A percentile compares a stretch with the other conserved stretches of the same genome.
phyloP scores from a whole-genome alignment of 2,113 vertebrate genomes.

The Hipposideros armiger region DNA sequence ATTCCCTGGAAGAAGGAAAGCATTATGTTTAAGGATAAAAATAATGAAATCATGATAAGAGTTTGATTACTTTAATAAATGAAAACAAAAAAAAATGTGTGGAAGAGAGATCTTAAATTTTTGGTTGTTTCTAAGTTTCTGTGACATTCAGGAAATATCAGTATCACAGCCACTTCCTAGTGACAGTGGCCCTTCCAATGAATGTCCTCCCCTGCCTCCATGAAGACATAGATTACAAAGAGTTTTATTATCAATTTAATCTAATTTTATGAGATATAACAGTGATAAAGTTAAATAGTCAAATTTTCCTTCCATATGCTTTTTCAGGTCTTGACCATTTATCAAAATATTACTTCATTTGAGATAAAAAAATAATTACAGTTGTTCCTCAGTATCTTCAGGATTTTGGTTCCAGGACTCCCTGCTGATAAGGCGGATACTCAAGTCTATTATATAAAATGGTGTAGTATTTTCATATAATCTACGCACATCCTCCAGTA shows the following conservation, averaged over 20 bases:
- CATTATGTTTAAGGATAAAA: slow-evolving; percentile 2
- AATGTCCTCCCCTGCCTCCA: not conserved
- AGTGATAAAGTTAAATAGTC: slow-evolving; percentile 2
- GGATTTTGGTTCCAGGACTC: not conserved
- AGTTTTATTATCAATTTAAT: slow-evolving; percentile 1
- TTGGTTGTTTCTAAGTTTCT: slow-evolving; percentile 45
- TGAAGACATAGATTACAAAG: not conserved
- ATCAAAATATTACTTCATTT: slow-evolving; percentile 36
- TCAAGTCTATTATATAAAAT: not conserved
- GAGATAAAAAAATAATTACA: slow-evolving; percentile 40
- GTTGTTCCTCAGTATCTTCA: not conserved
- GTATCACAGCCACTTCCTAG: not conserved
- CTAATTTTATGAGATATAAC: slow-evolving; percentile 12
- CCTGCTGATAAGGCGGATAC: not conserved
- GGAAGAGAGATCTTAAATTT: not conserved
- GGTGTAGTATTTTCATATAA: not conserved
- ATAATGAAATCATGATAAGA: not conserved
- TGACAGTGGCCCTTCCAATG: not conserved
- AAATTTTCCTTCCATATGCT: not conserved
- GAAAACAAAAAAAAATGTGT: not conserved
- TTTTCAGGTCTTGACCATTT: slow-evolving; percentile 24
- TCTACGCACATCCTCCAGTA: not conserved
- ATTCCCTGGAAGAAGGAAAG: not conserved
- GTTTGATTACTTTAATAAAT: not conserved
- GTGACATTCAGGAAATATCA: slow-evolving; percentile 24